Evolutionary conservation across 2,113 vertebrate species (phyloP), one percentile per base, ranked within the genome.

Genomic region (Prochilodus magdalenae): DNA sequence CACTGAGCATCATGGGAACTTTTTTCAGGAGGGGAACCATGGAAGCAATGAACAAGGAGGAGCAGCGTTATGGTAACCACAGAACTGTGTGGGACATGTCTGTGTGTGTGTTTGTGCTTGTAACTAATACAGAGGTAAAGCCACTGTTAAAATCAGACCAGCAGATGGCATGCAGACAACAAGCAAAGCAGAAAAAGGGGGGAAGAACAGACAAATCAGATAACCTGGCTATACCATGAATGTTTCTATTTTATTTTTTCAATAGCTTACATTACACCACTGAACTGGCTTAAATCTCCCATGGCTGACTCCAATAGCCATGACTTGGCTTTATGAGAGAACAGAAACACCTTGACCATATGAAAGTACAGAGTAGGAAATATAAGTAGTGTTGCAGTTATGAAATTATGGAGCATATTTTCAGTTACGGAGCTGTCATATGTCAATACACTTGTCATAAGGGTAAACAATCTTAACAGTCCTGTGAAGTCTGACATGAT

Each of bases 1-100:
- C 96, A 96, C 96, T 98, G 98, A 99, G 98, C 98, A 99, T 99
- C 98, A 99, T 98, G 96, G 96, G 97, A 95, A 99, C 98, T 97
- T 96, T 92, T 86, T 89, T 88, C 85, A 85, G 88, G 88, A 85
- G 75, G 87, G 89, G 88, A 86, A 87, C 90, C 94, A 91, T 92
- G 92, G 91, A 87, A 93, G 93, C 91, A 86, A 90, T 92, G 92
- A 96, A 97, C 94, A 97, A 95, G 96, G 95, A 96, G 95, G 96
- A 97, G 96, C 95, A 96, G 98, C 96, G 91, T 96, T 96, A 97
- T 96, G 97, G 96, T 94, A 95, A 96, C 91, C 90, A 84, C 90
- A 90, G 91, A 83, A 91, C 91, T 93, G 96, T 96, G 94, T 94
- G 95, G 80, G 83, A 84, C 75, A 83, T 77, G 44, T 53, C 53